Evolutionary conservation across 2,113 vertebrate genomes (phyloP).

Genomic region (Scartelaos histophorus): DNA sequence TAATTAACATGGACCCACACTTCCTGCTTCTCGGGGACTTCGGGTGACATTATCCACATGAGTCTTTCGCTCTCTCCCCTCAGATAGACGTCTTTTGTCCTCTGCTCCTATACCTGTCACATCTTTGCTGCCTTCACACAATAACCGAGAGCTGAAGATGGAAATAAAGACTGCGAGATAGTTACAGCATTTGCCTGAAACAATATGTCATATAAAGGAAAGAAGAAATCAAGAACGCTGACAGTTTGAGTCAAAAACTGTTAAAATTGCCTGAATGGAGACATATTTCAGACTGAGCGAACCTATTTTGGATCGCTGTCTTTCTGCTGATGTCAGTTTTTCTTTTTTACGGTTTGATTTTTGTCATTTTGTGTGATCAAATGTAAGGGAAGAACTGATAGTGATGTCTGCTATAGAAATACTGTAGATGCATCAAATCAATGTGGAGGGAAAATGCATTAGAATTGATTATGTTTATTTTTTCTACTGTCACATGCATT

Average conservation of each 20-base stretch:
- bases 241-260: constrained; percentile 33
- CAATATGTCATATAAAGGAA: constrained; percentile 24
- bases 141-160: constrained; percentile 10
- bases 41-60: constrained; percentile 61
- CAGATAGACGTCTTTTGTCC: constrained; percentile 36
- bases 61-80: constrained; percentile 38
- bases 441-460: not conserved
- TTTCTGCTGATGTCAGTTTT: constrained; percentile 14
- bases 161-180: constrained; percentile 14
- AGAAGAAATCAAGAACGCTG: constrained; percentile 20
- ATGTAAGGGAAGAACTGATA: constrained; percentile 8
- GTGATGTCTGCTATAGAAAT: not conserved
- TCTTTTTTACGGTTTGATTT: constrained; percentile 14
- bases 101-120: constrained; percentile 32
- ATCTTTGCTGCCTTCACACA: constrained; percentile 43
- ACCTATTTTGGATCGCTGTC: constrained; percentile 15
- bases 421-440: not conserved
- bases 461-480: not conserved
- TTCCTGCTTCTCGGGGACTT: constrained; percentile 62
- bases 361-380: constrained; percentile 19
- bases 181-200: constrained; percentile 2
- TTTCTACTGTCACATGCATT: not conserved
- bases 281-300: constrained; percentile 26
- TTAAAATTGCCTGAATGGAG: constrained; percentile 27
- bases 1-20: constrained; percentile 75